Base-by-base conservation (phyloP, 2,797 vertebrate species). In the Enteromius radiatus region DNA sequence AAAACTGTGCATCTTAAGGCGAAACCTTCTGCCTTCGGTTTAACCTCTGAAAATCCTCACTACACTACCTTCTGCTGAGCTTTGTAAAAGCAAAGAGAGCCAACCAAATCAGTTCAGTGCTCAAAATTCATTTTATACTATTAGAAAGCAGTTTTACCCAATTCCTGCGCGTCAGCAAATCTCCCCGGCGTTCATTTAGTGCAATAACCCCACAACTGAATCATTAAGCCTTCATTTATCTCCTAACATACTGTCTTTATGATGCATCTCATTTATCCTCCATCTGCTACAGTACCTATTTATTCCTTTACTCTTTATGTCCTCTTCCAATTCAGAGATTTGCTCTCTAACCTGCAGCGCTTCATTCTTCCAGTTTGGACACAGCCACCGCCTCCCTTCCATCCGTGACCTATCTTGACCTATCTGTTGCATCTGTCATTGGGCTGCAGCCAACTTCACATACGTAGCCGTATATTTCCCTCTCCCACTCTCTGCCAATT, bases 251-350 rank as follows among this genome's bases (percentile, higher is more conserved):
- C 75, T 65, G 45, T 36, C 70, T 65, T 75, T 67, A 65, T 21
- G 45, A 67, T 65, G 61, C 76, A 45, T 49, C 61, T 65, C 61
- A 65, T 75, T 67, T 38, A 67, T 41, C 23, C 45, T 41, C 70
- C 59, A 82, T 75, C 80, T 82, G 70, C 47, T 82, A 12, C n/a
- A 36, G 70, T 38, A 74, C 80, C 80, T 74, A 31, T 64, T 74
- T 7, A 70, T 80, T 33, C 65, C 26, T 33, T 67, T 49, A 23
- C 71, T 52, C 71, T 23, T 17, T 43, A 41, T 26, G 14, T 63
- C 31, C 33, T 75, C 56, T 47, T 76, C 38, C 56, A 15, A 5
- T n/a, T n/a, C n/a, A n/a, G n/a, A n/a, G n/a, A n/a, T n/a, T n/a
- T n/a, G n/a, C n/a, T n/a, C n/a, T n/a, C n/a, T n/a, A n/a, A n/a